phyloP scores from a whole-genome alignment of 2,888 invertebrate species.

The Temnothorax ravouxi region DNA sequence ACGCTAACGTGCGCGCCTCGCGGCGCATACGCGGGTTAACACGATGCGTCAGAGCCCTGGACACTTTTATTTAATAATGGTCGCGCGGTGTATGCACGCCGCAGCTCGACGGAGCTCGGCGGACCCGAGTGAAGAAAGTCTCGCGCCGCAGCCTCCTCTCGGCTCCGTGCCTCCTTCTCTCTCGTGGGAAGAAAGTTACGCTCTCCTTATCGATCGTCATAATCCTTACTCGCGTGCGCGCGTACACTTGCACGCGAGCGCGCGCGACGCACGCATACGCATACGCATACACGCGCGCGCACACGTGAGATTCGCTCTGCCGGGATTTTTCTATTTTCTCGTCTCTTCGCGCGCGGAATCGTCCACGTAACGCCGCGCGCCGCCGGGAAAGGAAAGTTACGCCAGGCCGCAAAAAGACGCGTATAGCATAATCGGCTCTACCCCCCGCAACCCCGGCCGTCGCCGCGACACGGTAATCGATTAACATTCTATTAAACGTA shows the following conservation, averaged over 20 bases:
- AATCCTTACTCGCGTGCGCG: slow-evolving; percentile 25
- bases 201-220: slow-evolving; percentile 40
- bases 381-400: slow-evolving; percentile 51
- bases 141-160: background rate
- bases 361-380: slow-evolving; percentile 33
- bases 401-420: slow-evolving; percentile 41
- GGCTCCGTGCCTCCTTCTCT: background rate
- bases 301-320: slow-evolving; percentile 31
- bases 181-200: slow-evolving; percentile 48
- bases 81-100: background rate
- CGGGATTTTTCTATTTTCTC: slow-evolving; percentile 49
- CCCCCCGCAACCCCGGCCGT: background rate
- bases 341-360: slow-evolving; percentile 35
- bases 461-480: slow-evolving; percentile 4
- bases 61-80: slow-evolving; percentile 28
- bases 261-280: background rate
- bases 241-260: background rate
- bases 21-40: too few relatives aligned
- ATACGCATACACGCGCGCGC: background rate
- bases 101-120: background rate
- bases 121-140: slow-evolving; percentile 41
- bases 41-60: slow-evolving; percentile 19
- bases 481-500: slow-evolving; percentile 21
- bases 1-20: background rate
- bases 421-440: slow-evolving; percentile 37